phyloP scores from a whole-genome alignment of 2,888 invertebrate species.

The Subacronicta megacephala region DNA sequence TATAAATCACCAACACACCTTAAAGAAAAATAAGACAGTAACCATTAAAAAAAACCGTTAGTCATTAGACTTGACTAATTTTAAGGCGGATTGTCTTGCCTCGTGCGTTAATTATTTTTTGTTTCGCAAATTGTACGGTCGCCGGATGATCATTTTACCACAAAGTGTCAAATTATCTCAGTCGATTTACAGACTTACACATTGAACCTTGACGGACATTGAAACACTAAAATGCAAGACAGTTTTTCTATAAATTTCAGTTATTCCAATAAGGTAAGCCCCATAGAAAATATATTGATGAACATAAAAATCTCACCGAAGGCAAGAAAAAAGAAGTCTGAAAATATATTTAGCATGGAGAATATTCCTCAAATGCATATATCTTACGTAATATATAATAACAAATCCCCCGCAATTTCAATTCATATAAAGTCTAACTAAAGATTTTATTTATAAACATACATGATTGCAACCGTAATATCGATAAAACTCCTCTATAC shows the following conservation, averaged over 20 bases:
- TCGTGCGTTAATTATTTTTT: too few species aligned
- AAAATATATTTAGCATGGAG: constrained; percentile 13
- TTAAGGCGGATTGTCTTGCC: too few species aligned
- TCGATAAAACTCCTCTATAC: constrained; percentile 34
- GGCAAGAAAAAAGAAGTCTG: constrained; percentile 14
- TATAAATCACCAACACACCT: constrained; percentile 49
- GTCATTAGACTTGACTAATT: too few species aligned
- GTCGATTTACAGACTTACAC: too few species aligned
- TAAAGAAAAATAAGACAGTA: constrained; percentile 21
- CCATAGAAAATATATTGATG: background rate
- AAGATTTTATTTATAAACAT: constrained; percentile 40
- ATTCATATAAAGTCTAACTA: constrained; percentile 48
- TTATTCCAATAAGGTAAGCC: too few species aligned
- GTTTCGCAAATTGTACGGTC: too few species aligned
- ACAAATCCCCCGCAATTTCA: constrained; percentile 42
- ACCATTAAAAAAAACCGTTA: background rate
- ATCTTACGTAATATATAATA: constrained; percentile 15
- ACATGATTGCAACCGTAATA: constrained; percentile 40
- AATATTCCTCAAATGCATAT: constrained; percentile 9
- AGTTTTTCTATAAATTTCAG: too few species aligned
- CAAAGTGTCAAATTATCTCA: too few species aligned
- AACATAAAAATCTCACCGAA: background rate
- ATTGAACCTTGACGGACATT: too few species aligned
- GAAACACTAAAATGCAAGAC: too few species aligned
- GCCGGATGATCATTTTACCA: too few species aligned